Base-by-base conservation (phyloP, 2,888 invertebrate genomes). In the Conus canariensis region DNA sequence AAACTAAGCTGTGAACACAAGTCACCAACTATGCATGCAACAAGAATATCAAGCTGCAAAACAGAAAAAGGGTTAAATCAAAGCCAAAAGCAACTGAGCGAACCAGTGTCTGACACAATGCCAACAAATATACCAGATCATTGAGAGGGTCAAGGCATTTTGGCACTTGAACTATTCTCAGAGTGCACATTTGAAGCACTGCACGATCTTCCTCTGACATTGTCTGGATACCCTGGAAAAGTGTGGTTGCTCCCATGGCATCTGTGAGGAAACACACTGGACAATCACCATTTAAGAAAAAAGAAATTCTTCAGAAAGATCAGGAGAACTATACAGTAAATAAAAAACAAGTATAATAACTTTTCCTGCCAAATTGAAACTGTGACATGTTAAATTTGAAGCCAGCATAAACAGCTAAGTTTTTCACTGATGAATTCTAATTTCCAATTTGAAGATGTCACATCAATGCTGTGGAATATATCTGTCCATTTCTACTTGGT, bases 91-190 rank as follows among this genome's bases (percentile, higher is more conserved):
- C 70, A 70, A 70, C 19, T 19, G 7, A 70, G 70, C 6, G 1
- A 70, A 22, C 70, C 70, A 70, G 1, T 8, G 22, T 22, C 19
- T 5, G 16, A 30, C 30, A 30, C 10, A 80, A 45, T 30, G 12
- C 22, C 77, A 80, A 30, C 12, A 80, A 25, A 45, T 80, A 58
- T 89, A 89, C 89, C 89, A 89, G 85, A 85, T 89, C 85, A 59
- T 89, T 85, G 22, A 89, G 89, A 25, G 89, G 89, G 25, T 85
- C 89, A 45, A 89, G 64, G 60, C 85, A 85, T 85, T 85, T 89
- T 10, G 89, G 89, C 45, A 58, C 70, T 85, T 89, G 83, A n/a
- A 89, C 83, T 56, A 89, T 85, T 74, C 74, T 85, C 59, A 85
- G 58, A 58, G 83, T 59, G 22, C 85, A 70, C 58, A 56, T 45